phyloP scores from a whole-genome alignment of 2,888 invertebrate species.

The Chorisops tibialis region DNA sequence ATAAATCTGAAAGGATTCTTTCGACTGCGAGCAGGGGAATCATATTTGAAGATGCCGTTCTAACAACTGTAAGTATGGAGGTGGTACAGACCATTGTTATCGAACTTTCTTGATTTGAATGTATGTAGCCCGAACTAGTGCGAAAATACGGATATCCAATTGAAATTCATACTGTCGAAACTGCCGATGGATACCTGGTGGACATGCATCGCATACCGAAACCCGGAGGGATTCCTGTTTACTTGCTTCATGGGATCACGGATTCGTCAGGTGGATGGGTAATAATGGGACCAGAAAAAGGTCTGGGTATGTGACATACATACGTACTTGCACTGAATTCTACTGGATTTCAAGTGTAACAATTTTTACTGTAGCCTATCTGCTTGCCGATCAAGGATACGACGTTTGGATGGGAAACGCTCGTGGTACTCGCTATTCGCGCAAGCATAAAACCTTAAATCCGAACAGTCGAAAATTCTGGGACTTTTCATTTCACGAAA shows the following conservation, averaged over 20 bases:
- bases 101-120: too few relatives aligned
- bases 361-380: not conserved
- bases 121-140: constrained; percentile 57
- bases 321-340: not conserved
- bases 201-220: constrained; percentile 67
- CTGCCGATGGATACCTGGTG: constrained; percentile 75
- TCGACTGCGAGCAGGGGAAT: too few relatives aligned
- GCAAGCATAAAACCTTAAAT: constrained; percentile 28
- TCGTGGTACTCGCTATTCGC: constrained; percentile 36
- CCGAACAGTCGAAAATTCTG: constrained; percentile 26
- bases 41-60: too few relatives aligned
- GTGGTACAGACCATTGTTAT: too few relatives aligned
- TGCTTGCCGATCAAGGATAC: constrained; percentile 31
- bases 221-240: constrained; percentile 56
- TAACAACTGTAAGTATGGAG: too few relatives aligned
- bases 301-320: constrained; percentile 41
- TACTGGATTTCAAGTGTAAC: not conserved
- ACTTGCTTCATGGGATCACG: constrained; percentile 69
- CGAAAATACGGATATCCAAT: constrained; percentile 62
- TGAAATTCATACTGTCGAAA: constrained; percentile 63
- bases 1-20: too few relatives aligned
- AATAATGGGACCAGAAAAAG: constrained; percentile 64
- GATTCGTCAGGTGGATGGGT: constrained; percentile 73
- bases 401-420: constrained; percentile 38
- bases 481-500: constrained; percentile 53